Conservation (phyloP, 2,888 invertebrate genomes). For the Drosophila stalkeri region DNA sequence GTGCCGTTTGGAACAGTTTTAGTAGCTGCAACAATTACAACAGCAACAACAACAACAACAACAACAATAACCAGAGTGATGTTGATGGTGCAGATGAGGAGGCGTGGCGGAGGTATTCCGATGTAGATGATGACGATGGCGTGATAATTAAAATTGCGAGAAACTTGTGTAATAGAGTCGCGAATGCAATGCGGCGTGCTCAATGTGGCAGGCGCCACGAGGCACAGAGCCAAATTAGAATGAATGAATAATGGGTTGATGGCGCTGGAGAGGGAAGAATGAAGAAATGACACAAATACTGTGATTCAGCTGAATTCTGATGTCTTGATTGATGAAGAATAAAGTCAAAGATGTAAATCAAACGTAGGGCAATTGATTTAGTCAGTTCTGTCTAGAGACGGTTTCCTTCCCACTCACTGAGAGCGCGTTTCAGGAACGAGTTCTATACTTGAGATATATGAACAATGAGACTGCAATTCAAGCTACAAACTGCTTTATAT, state of each 20-base stretch:
- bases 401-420: not conserved
- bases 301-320: not conserved
- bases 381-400: not conserved
- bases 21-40: conserved; percentile 41
- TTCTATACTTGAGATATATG: not conserved
- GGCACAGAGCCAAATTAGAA: conserved; percentile 46
- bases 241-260: conserved; percentile 32
- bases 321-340: conserved; percentile 3
- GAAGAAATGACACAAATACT: not conserved
- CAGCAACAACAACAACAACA: conserved; percentile 7
- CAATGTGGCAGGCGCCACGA: conserved; percentile 29
- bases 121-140: conserved; percentile 38
- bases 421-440: not conserved
- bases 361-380: conserved; percentile 1
- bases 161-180: conserved; percentile 47
- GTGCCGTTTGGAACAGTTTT: conserved; percentile 45
- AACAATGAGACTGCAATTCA: not conserved
- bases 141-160: conserved; percentile 65
- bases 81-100: not conserved
- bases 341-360: not conserved
- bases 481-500: not conserved
- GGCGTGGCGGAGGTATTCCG: not conserved
- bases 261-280: conserved; percentile 1
- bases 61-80: not conserved
- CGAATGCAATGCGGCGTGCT: conserved; percentile 46